phyloP scores from a whole-genome alignment of 2,113 vertebrate species.

The Macroglossus sobrinus region DNA sequence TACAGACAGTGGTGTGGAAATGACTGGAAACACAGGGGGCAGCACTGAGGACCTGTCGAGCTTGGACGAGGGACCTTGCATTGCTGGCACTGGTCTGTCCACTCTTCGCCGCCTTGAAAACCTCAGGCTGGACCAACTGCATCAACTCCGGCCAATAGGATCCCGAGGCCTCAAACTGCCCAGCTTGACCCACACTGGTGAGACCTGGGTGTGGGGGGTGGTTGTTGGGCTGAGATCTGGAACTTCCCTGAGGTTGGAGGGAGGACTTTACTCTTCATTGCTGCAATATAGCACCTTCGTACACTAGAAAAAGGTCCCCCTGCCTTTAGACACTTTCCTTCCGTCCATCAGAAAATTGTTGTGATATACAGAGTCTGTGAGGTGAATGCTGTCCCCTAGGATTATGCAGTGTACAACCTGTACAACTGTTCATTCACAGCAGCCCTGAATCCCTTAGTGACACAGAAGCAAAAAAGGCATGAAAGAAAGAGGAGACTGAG shows the following conservation, averaged over 20 bases:
- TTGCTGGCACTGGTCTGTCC: conserved; percentile 86
- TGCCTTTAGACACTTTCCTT: background rate
- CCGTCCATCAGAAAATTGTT: background rate
- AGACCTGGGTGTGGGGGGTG: conserved; percentile 10
- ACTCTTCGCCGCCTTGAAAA: conserved; percentile 94
- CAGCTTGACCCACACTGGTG: conserved; percentile 87
- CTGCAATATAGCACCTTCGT: background rate
- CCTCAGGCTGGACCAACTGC: conserved; percentile 96
- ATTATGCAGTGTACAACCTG: background rate
- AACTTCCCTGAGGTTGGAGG: background rate
- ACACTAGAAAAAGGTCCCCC: background rate
- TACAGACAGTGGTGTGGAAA: conserved; percentile 97
- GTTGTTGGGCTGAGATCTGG: background rate
- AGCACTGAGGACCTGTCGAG: conserved; percentile 96
- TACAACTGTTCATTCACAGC: background rate
- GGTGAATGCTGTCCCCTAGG: background rate
- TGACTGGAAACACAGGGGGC: conserved; percentile 92
- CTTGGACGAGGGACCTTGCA: conserved; percentile 86
- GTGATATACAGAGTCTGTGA: background rate
- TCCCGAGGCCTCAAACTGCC: conserved; percentile 90
- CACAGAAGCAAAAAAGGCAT: background rate
- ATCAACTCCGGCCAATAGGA: conserved; percentile 90
- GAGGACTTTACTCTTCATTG: background rate
- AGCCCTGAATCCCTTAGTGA: background rate
- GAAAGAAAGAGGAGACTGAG: background rate